Conservation (phyloP, 2,113 vertebrate species). For the Odocoileus hemionus region DNA sequence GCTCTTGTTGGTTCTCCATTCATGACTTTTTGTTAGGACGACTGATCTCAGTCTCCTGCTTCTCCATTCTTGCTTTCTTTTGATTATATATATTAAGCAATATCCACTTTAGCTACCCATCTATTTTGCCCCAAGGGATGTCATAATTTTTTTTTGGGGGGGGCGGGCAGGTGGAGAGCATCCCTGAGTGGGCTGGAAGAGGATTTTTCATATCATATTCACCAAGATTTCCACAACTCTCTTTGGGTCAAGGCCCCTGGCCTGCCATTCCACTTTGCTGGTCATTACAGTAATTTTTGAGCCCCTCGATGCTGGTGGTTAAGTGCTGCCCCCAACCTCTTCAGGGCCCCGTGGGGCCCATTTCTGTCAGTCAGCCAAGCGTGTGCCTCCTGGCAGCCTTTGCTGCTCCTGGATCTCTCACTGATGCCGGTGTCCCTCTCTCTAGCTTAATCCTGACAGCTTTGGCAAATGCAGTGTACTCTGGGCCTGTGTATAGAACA, state of each 20-base stretch:
- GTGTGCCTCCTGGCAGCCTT: background rate
- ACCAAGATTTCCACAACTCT: background rate
- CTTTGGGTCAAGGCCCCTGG: background rate
- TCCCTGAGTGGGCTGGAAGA: background rate
- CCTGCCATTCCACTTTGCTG: background rate
- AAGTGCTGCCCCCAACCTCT: background rate
- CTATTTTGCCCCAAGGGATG: background rate
- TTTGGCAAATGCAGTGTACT: background rate
- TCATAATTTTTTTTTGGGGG: background rate
- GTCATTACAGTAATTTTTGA: background rate
- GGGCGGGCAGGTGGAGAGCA: background rate
- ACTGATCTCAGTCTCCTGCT: background rate
- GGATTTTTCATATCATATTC: background rate
- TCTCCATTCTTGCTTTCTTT: background rate
- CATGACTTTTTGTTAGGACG: background rate
- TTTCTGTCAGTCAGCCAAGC: background rate
- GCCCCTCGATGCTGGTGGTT: background rate
- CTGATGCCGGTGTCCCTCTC: background rate
- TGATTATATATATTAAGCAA: background rate
- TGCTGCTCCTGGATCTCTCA: background rate
- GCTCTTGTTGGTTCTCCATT: background rate
- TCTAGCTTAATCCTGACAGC: background rate
- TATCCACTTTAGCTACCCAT: background rate
- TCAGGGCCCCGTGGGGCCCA: background rate
- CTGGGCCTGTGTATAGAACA: background rate